phyloP scores from a whole-genome alignment of 2,797 vertebrate species.

The Jordanella pulchra region DNA sequence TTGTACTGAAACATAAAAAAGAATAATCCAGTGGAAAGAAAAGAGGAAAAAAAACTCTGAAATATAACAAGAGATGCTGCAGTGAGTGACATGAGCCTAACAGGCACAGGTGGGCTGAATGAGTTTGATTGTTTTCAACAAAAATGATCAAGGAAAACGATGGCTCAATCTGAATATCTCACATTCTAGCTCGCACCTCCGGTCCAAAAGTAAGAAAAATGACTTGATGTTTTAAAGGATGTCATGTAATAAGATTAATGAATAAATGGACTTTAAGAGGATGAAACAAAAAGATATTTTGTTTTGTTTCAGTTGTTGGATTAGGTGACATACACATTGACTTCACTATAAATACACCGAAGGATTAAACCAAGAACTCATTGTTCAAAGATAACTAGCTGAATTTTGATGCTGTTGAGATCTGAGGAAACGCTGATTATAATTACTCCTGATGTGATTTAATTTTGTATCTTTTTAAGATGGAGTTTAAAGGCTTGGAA shows the following conservation, averaged over 20 bases:
- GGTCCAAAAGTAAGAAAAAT: too few species aligned
- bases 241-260: neutral
- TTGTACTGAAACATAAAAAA: too few species aligned
- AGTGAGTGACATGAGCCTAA: too few species aligned
- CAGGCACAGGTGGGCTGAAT: too few species aligned
- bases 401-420: neutral
- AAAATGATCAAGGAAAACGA: too few species aligned
- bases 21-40: too few species aligned
- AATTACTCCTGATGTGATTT: conserved; percentile 9
- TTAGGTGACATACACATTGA: too few species aligned
- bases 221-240: neutral
- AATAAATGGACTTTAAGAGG: neutral
- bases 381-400: conserved; percentile 8
- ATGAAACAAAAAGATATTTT: neutral
- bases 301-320: neutral
- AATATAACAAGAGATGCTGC: too few species aligned
- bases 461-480: neutral
- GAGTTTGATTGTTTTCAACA: too few species aligned
- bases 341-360: neutral
- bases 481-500: neutral
- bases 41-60: too few species aligned
- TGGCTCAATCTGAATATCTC: too few species aligned
- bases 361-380: conserved; percentile 13
- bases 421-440: neutral
- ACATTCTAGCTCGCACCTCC: too few species aligned